Percentiles rank a stretch among this genome's conserved stretches.
Conservation (phyloP, 37 sponge, comb jelly and placozoan genomes). For the Amphimedon queenslandica region DNA sequence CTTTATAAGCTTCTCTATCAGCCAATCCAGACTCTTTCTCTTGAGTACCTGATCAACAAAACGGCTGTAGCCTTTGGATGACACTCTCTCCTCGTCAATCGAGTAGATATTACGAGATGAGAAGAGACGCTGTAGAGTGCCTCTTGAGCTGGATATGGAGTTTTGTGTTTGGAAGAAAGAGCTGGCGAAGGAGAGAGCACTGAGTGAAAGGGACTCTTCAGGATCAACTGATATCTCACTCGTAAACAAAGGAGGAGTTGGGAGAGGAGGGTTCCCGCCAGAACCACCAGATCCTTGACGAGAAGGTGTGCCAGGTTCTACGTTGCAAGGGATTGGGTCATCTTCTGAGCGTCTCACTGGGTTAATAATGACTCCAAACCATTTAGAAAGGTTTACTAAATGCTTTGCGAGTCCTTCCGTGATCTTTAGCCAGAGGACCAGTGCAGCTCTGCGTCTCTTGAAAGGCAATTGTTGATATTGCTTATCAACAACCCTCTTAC, state of each 20-base stretch:
- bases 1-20: conserved; percentile 18
- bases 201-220: background rate
- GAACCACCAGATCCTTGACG: background rate
- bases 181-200: background rate
- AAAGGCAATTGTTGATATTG: conserved; percentile 37
- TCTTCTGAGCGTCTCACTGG: background rate
- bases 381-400: conserved; percentile 29
- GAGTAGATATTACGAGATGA: background rate
- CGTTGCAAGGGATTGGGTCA: background rate
- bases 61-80: conserved; percentile 24
- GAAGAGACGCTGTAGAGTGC: conserved; percentile 1
- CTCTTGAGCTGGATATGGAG: background rate
- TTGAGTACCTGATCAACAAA: conserved; percentile 62
- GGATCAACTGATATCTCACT: background rate
- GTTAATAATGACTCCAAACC: conserved; percentile 29
- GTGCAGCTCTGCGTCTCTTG: conserved; percentile 30
- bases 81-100: background rate
- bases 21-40: conserved; percentile 47
- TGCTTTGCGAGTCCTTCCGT: conserved; percentile 24
- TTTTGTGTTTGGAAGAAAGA: conserved; percentile 2
- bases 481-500: conserved; percentile 22
- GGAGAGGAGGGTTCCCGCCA: too few relatives aligned
- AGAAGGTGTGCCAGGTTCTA: background rate
- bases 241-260: background rate
- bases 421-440: conserved; percentile 63